phyloP scores from a whole-genome alignment of 2,888 invertebrate genomes.

The Pseudoips prasinana region DNA sequence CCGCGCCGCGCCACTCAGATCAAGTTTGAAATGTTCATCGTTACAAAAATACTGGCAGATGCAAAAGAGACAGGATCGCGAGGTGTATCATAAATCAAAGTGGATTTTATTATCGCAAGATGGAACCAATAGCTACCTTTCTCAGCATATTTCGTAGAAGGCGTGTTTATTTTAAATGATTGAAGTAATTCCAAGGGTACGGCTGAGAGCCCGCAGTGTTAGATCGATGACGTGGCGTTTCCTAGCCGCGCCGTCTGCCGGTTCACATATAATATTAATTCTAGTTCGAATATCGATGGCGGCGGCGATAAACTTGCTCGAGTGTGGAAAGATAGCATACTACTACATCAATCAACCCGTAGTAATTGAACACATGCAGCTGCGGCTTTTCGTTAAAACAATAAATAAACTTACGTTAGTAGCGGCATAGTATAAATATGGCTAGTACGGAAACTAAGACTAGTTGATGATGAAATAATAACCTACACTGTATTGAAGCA shows the following conservation, averaged over 20 bases:
- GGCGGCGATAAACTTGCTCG: conserved; percentile 66
- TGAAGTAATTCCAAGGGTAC: conserved; percentile 62
- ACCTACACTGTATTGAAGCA: too few species aligned
- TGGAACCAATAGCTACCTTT: conserved; percentile 52
- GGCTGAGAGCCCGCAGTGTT: conserved; percentile 46
- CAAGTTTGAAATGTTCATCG: conserved; percentile 4
- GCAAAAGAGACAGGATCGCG: conserved; percentile 41
- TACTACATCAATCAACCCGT: conserved; percentile 63
- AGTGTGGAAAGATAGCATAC: conserved; percentile 57
- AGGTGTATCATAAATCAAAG: conserved; percentile 62
- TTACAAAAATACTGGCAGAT: conserved; percentile 49
- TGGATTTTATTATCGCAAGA: conserved; percentile 49
- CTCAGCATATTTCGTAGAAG: conserved; percentile 57
- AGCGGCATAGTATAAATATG: too few species aligned
- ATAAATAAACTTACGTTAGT: conserved; percentile 44
- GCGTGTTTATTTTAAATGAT: conserved; percentile 72
- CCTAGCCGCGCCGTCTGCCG: conserved; percentile 45
- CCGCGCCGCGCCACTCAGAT: too few species aligned
- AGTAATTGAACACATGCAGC: conserved; percentile 71
- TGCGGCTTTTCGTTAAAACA: conserved; percentile 52
- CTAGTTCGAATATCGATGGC: conserved; percentile 63
- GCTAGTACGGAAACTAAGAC: too few species aligned
- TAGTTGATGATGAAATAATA: too few species aligned
- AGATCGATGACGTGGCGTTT: conserved; percentile 71
- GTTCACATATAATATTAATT: conserved; percentile 68